These are phyloP conservation scores for Polypterus bichir DNA, from an alignment of 2,113 vertebrate species.

Conservation along the genomic window DNA sequence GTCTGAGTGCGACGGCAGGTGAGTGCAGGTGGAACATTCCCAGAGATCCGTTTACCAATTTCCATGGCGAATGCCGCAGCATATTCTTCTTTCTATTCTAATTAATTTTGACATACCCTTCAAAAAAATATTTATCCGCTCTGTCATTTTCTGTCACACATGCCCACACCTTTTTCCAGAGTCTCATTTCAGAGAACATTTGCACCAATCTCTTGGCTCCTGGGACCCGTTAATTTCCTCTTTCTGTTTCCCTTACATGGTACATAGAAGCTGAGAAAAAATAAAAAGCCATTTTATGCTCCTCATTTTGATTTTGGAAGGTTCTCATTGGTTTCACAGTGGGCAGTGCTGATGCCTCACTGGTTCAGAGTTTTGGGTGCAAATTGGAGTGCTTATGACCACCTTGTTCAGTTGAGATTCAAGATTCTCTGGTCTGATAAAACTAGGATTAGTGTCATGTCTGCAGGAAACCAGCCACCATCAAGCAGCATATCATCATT, in stretches of 20 bases:
- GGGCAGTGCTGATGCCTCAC: no score
- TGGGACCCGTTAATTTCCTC: not conserved
- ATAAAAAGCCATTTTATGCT: no score
- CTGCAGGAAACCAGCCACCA: no score
- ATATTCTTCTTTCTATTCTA: not conserved
- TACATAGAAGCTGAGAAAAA: no score
- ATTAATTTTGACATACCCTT: not conserved
- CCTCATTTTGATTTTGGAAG: no score
- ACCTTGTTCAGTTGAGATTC: no score
- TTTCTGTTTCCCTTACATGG: not conserved
- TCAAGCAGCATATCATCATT: no score
- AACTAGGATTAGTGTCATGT: no score
- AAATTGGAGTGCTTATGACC: no score
- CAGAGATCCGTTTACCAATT: not conserved
- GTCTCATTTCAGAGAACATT: not conserved
- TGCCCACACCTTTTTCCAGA: not conserved
- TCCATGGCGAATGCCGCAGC: not conserved
- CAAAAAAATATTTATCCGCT: constrained; percentile 1
- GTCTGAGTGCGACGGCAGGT: not conserved
- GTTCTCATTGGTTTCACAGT: no score
- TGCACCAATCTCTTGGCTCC: not conserved
- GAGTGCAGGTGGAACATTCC: not conserved
- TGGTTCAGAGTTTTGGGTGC: no score
- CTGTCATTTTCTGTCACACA: not conserved
- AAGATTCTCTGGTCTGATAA: no score